A percentile compares a stretch with the other conserved stretches of the same genome.
phyloP scores from a whole-genome alignment of 2,113 vertebrate genomes.

The Bos indicus region DNA sequence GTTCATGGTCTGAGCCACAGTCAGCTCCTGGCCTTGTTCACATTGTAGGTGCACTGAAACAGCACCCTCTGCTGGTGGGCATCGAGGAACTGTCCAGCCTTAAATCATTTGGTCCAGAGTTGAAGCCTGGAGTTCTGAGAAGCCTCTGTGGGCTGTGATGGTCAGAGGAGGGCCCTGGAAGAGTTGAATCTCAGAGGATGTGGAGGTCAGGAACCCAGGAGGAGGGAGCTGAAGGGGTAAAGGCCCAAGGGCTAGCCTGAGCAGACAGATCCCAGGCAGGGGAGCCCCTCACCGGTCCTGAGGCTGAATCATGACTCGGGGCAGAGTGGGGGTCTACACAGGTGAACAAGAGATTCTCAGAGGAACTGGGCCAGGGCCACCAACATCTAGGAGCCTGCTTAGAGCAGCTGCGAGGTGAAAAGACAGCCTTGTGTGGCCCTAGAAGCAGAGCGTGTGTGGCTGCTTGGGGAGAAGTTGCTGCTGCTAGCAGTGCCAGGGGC shows the following conservation, averaged over 20 bases:
- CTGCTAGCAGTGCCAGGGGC: constrained; percentile 8
- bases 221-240: not conserved
- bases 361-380: constrained; percentile 69
- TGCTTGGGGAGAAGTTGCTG: constrained; percentile 75
- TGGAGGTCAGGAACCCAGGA: not conserved
- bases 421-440: constrained; percentile 59
- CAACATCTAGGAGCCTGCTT: constrained; percentile 56
- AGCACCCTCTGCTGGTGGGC: not conserved
- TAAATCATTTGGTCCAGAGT: not conserved
- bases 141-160: not conserved
- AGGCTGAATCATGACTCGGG: not conserved
- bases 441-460: constrained; percentile 64
- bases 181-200: not conserved
- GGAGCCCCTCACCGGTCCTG: not conserved
- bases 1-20: no score
- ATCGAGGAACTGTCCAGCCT: not conserved
- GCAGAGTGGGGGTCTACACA: constrained; percentile 18
- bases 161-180: not conserved
- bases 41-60: not conserved
- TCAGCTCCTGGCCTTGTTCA: not conserved
- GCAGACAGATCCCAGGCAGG: not conserved
- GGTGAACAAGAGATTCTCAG: constrained; percentile 75
- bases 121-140: not conserved
- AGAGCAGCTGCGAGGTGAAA: constrained; percentile 70
- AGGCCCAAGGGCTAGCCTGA: not conserved